Evolutionary conservation across 1,140 invertebrate genomes (phyloP), one percentile per base, ranked within the genome.

Genomic region (Leptinotarsa lineolata): DNA sequence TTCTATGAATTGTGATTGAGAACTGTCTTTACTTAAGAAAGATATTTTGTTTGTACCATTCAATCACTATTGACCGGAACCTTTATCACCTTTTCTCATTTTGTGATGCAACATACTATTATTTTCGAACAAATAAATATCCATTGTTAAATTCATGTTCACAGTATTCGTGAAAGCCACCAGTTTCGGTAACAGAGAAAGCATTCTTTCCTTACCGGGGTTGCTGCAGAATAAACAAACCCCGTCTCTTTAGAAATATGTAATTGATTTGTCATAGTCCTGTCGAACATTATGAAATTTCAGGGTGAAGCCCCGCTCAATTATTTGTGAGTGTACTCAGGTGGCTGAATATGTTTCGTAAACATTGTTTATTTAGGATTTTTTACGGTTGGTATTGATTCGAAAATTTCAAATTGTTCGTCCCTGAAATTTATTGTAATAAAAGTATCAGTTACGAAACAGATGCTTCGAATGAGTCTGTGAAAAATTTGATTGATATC

Each of bases 181-280:
- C 6, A 54, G 15, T 54, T 18, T 18, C 16, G 0, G 15, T 54
- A 18, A n/a, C 15, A 54, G 48, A 11, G 2, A n/a, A n/a, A 54
- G 15, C 15, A 54, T 54, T 54, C 48, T 54, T 54, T 54, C 16
- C 48, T 18, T 54, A 5, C 15, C 2, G 15, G 48, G 48, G 22
- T 20, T 13, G 15, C 22, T 63, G 20, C 60, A 63, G 20, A 63
- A 63, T 24, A 63, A 63, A 63, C 60, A 63, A 18, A 20, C 21
- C 20, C 16, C 60, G 22, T 63, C 60, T 63, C 20, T 63, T 18
- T 63, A 63, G 60, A 24, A 63, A 63, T 63, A 63, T 63, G 20
- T 63, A 63, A 63, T 63, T 63, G 60, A 63, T 63, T 63, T 63
- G 60, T 63, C 60, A 63, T 63, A 63, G 60, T 63, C 20, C 60